Percentiles rank a stretch among this genome's conserved stretches.
Evolutionary conservation across 2,797 vertebrate genomes (phyloP).

Genomic region (Heteromormyrus szaboi): DNA sequence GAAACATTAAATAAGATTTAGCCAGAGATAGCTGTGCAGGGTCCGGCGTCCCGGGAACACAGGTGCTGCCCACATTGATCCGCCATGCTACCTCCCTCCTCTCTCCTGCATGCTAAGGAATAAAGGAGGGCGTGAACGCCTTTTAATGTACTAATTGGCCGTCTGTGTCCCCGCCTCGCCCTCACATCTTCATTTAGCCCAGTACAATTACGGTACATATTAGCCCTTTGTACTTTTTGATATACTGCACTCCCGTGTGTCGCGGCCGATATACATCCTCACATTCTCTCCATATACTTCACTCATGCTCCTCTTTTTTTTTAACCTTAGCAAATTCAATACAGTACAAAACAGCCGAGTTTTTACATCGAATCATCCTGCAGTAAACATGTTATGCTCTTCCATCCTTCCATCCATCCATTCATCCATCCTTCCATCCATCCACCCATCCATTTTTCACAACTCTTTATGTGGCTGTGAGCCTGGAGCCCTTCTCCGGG

Average conservation of each 20-base stretch:
- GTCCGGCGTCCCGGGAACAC: slow-evolving; percentile 52
- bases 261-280: too few relatives aligned
- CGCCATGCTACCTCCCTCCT: slow-evolving; percentile 12
- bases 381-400: neutral
- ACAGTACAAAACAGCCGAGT: neutral
- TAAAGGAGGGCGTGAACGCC: slow-evolving; percentile 25
- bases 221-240: neutral
- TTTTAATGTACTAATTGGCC: slow-evolving; percentile 42
- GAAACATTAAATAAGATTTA: slow-evolving; percentile 97
- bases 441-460: neutral
- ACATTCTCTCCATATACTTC: neutral
- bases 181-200: slow-evolving; percentile 22
- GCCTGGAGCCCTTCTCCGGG: neutral
- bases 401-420: neutral
- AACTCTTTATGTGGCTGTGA: neutral
- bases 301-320: too few relatives aligned
- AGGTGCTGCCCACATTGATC: slow-evolving; percentile 47
- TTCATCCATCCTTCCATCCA: neutral
- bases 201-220: neutral
- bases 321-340: neutral
- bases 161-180: slow-evolving; percentile 18
- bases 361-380: neutral
- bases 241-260: neutral
- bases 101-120: slow-evolving; percentile 14
- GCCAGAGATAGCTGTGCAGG: slow-evolving; percentile 69